Conservation (phyloP, 2,113 vertebrate genomes). For the Lontra canadensis region DNA sequence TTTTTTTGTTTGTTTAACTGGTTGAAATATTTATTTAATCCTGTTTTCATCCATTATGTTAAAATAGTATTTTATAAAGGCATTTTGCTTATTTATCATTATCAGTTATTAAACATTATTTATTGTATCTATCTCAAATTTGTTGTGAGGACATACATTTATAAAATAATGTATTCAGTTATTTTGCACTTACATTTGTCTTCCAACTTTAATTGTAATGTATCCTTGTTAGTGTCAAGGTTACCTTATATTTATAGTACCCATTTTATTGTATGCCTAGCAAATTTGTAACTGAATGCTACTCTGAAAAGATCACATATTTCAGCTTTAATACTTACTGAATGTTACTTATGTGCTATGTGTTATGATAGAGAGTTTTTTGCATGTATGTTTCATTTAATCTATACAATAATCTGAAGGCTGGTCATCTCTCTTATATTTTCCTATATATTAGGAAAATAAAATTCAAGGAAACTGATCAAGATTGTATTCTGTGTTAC, state of each 20-base stretch:
- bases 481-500: not conserved
- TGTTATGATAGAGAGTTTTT: not conserved
- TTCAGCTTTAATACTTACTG: not conserved
- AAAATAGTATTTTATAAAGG: not conserved
- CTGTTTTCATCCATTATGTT: not conserved
- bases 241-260: not conserved
- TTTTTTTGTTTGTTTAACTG: not conserved
- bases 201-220: not conserved
- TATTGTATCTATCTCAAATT: not conserved
- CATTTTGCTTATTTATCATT: not conserved
- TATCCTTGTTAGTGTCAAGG: not conserved
- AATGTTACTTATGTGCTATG: not conserved
- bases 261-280: not conserved
- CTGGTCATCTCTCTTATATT: not conserved
- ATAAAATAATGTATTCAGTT: not conserved
- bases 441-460: not conserved
- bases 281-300: not conserved
- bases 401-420: not conserved
- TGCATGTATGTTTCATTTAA: not conserved
- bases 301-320: not conserved
- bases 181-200: not conserved
- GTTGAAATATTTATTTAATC: not conserved
- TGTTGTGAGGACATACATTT: not conserved
- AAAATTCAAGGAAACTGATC: not conserved
- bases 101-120: not conserved